Evolutionary conservation across 2,888 invertebrate genomes (phyloP).

Genomic region (Oxytorus armatus): DNA sequence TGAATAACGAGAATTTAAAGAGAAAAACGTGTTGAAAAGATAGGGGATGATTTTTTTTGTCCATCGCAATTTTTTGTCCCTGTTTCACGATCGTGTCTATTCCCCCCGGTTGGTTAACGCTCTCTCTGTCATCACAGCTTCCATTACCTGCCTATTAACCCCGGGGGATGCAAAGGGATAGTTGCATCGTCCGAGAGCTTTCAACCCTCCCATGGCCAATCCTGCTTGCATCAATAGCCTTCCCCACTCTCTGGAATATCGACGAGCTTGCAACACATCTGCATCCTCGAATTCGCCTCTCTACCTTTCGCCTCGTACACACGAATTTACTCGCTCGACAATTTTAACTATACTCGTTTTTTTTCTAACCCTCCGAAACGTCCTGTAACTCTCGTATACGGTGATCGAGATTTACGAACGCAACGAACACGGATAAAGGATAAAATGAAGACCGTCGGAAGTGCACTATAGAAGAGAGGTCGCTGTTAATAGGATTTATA

Average conservation of each 20-base stretch:
- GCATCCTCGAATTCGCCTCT: conserved; percentile 30
- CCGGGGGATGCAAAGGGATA: conserved; percentile 64
- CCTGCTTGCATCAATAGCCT: conserved; percentile 54
- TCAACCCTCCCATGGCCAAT: conserved; percentile 56
- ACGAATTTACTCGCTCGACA: conserved; percentile 24
- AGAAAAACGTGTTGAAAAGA: conserved; percentile 29
- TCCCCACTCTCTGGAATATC: conserved; percentile 6
- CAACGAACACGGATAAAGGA: too few species aligned
- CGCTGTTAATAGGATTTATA: too few species aligned
- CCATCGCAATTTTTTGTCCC: conserved; percentile 9
- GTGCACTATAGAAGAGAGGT: too few species aligned
- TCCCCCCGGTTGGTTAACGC: conserved; percentile 38
- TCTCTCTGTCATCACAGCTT: conserved; percentile 78
- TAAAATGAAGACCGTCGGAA: too few species aligned
- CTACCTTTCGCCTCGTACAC: conserved; percentile 4
- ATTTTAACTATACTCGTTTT: conserved; percentile 15
- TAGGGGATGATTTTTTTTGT: conserved; percentile 33
- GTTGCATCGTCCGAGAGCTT: conserved; percentile 69
- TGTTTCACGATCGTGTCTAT: neutral
- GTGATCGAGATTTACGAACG: too few species aligned
- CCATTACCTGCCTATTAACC: conserved; percentile 80
- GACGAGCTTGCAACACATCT: conserved; percentile 39
- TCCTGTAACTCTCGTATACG: too few species aligned
- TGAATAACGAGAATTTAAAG: neutral
- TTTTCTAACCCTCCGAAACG: conserved; percentile 6